These are phyloP conservation scores for Saccostrea echinata DNA, from an alignment of 1,140 invertebrate species.

Conservation along the genomic window DNA sequence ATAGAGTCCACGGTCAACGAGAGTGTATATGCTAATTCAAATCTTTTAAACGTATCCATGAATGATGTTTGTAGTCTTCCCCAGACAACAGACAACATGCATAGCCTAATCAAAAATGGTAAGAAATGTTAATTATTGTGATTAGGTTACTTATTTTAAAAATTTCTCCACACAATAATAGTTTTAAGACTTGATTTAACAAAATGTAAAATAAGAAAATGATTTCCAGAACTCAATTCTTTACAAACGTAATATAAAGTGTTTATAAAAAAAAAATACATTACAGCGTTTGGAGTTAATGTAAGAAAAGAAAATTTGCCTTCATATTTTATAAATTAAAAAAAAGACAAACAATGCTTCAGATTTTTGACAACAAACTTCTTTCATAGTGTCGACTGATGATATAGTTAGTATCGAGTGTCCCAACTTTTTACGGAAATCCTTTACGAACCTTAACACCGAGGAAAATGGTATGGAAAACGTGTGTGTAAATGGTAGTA, in stretches of 20 bases:
- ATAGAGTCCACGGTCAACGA: not conserved
- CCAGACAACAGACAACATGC: not conserved
- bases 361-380: too few relatives aligned
- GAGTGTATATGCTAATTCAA: not conserved
- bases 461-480: not conserved
- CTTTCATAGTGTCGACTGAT: not conserved
- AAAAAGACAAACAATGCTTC: not conserved
- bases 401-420: not conserved
- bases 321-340: too few relatives aligned
- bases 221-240: too few relatives aligned
- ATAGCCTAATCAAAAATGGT: constrained; percentile 30
- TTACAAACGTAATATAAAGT: too few relatives aligned
- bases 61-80: not conserved
- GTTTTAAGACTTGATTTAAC: too few relatives aligned
- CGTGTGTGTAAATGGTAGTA: not conserved
- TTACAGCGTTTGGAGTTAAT: too few relatives aligned
- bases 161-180: too few relatives aligned
- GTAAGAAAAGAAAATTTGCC: too few relatives aligned
- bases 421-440: not conserved
- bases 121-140: not conserved
- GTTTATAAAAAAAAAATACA: too few relatives aligned
- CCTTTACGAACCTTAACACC: not conserved
- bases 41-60: not conserved
- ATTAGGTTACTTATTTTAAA: too few relatives aligned
- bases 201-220: too few relatives aligned